Evolutionary conservation across 1,140 invertebrate genomes (phyloP).

Genomic region (Leucophenga varia): DNA sequence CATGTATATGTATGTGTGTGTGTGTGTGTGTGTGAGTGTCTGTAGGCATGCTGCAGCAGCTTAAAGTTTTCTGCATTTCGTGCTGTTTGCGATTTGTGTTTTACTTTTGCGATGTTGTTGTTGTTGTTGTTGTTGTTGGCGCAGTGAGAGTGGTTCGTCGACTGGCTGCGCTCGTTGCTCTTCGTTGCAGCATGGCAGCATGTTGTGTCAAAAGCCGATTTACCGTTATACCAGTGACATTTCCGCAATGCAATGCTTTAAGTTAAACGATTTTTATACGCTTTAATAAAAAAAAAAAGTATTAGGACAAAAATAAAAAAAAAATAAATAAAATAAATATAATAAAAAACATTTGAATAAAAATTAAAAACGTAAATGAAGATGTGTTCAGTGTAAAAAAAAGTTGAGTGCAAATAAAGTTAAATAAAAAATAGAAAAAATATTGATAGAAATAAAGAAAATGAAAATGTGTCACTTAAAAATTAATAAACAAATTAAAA

Average conservation of each 20-base stretch:
- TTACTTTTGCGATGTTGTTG: conserved; percentile 22
- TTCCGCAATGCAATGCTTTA: conserved; percentile 29
- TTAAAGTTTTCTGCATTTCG: conserved; percentile 21
- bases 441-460: not conserved
- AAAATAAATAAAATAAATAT: too few relatives aligned
- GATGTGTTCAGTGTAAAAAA: too few relatives aligned
- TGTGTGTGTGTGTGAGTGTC: too few relatives aligned
- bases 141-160: conserved; percentile 48
- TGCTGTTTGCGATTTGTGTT: conserved; percentile 2
- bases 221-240: conserved; percentile 45
- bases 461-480: conserved; percentile 4
- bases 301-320: too few relatives aligned
- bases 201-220: conserved; percentile 49
- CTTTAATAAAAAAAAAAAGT: too few relatives aligned
- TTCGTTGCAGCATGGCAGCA: conserved; percentile 18
- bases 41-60: conserved; percentile 29
- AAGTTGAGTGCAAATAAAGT: too few relatives aligned
- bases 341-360: too few relatives aligned
- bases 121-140: conserved; percentile 35
- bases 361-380: too few relatives aligned
- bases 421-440: not conserved
- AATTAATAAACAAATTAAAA: not conserved
- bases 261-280: too few relatives aligned
- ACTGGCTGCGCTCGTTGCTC: conserved; percentile 32
- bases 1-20: conserved; percentile 5